Evolutionary conservation across 2,113 vertebrate genomes (phyloP).

Genomic region (Paramormyrops kingsleyae): DNA sequence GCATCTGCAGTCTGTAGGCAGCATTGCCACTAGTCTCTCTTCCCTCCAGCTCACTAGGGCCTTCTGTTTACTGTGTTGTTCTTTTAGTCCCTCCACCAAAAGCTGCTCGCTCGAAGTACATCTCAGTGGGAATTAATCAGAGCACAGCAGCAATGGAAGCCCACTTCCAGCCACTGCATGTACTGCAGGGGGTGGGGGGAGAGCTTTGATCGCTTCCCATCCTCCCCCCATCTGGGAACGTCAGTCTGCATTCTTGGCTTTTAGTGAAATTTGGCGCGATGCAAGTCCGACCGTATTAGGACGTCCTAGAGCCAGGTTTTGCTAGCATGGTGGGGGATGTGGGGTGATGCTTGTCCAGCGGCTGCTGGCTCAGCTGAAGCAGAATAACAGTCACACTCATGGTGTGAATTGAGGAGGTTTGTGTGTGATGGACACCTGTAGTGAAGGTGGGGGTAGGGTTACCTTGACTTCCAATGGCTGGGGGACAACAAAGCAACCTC

Average conservation of each 20-base stretch:
- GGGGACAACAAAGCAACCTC: background rate
- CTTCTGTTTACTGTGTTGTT: background rate
- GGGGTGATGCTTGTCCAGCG: background rate
- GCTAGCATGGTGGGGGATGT: background rate
- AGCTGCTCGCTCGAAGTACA: background rate
- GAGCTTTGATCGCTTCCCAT: background rate
- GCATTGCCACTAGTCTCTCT: background rate
- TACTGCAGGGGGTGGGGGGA: background rate
- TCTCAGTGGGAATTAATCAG: conserved; percentile 11
- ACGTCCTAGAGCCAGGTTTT: background rate
- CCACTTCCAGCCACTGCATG: background rate
- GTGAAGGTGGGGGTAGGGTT: background rate
- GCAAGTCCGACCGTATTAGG: background rate
- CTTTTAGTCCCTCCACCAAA: background rate
- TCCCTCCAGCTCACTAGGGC: background rate
- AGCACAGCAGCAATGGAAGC: background rate
- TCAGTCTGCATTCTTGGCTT: background rate
- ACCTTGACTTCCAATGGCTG: background rate
- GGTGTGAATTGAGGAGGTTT: background rate
- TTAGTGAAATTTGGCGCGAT: background rate
- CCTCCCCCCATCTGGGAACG: background rate
- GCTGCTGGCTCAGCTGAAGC: background rate
- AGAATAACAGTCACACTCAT: background rate
- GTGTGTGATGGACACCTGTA: background rate
- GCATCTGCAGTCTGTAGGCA: background rate